phyloP scores from a whole-genome alignment of 2,888 invertebrate genomes.

The Drosophila peninsularis region DNA sequence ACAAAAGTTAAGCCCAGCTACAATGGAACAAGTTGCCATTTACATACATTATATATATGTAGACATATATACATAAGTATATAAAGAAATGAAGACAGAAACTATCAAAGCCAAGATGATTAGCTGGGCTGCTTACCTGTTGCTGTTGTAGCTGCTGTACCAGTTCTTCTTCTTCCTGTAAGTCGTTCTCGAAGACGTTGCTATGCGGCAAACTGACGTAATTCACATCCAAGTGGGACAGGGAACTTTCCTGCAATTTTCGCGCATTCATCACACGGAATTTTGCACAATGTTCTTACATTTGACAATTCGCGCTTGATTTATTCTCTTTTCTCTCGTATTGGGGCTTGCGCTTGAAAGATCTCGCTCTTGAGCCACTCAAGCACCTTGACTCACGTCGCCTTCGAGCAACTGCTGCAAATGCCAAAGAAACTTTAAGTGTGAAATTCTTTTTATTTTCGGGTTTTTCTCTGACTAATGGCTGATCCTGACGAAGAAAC shows the following conservation, averaged over 20 bases:
- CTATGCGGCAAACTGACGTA: conserved; percentile 58
- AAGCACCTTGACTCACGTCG: conserved; percentile 9
- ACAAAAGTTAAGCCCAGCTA: conserved; percentile 30
- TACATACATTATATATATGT: conserved; percentile 43
- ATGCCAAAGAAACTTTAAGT: conserved; percentile 5
- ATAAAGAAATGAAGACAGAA: not conserved
- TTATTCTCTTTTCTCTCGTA: not conserved
- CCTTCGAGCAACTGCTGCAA: conserved; percentile 15
- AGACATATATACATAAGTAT: not conserved
- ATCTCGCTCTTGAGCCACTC: conserved; percentile 10
- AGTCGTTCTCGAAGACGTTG: conserved; percentile 80
- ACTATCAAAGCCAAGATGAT: not conserved
- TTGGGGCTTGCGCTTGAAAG: conserved; percentile 10
- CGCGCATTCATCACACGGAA: conserved; percentile 82
- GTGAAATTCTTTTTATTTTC: not conserved
- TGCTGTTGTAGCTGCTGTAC: conserved; percentile 42
- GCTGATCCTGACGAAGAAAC: no score
- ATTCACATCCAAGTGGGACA: conserved; percentile 84
- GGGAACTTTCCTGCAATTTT: conserved; percentile 82
- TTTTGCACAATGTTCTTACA: conserved; percentile 31
- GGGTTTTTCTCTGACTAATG: no score
- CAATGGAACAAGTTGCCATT: conserved; percentile 37
- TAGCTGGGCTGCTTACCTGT: conserved; percentile 57
- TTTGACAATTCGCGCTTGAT: conserved; percentile 18
- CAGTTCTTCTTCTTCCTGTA: conserved; percentile 67